phyloP scores from a whole-genome alignment of 2,797 vertebrate species.

The Notolepis coatsorum region DNA sequence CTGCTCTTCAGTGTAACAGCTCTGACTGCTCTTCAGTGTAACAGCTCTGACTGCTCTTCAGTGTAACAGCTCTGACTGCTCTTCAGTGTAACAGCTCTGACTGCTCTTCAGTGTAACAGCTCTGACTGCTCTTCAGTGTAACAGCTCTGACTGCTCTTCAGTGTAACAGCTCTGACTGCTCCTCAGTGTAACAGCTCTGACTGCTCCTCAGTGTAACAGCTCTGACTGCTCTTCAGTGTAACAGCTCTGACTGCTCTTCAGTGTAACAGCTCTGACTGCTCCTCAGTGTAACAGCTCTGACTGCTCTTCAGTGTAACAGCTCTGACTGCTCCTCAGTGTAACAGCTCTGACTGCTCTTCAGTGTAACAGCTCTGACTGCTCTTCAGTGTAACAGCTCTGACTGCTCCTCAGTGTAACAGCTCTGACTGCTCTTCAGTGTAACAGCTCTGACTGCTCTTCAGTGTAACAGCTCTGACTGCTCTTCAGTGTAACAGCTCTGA shows the following conservation, averaged over 20 bases:
- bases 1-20: conserved; percentile 13
- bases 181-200: conserved; percentile 40
- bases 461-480: conserved; percentile 26
- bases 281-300: conserved; percentile 40
- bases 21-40: no score
- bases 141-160: conserved; percentile 25
- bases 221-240: no score
- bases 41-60: conserved; percentile 25
- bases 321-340: no score
- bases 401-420: conserved; percentile 13
- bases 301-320: conserved; percentile 13
- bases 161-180: conserved; percentile 9
- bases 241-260: conserved; percentile 25
- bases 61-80: conserved; percentile 9
- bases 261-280: conserved; percentile 9
- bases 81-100: conserved; percentile 40
- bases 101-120: conserved; percentile 13
- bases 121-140: no score
- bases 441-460: conserved; percentile 25
- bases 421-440: no score
- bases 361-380: conserved; percentile 9
- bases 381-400: conserved; percentile 40
- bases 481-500: conserved; percentile 22
- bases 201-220: conserved; percentile 13
- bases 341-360: conserved; percentile 25